Conservation (phyloP, 2,888 invertebrate genomes). For the Pheosia tremula region DNA sequence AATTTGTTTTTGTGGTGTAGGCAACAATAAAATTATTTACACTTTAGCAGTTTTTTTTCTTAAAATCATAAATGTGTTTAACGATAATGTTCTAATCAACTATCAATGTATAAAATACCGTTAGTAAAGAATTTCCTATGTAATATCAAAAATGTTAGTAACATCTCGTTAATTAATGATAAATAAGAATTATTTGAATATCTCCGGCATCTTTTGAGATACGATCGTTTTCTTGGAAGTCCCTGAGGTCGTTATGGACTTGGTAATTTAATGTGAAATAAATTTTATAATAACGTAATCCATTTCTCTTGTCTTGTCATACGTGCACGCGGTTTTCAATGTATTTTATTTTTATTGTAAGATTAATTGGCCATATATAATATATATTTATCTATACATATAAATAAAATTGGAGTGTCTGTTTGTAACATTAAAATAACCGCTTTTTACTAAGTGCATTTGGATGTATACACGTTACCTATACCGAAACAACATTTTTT, state of each 20-base stretch:
- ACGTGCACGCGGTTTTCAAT: background rate
- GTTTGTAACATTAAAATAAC: too few species aligned
- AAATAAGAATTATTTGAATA: constrained; percentile 18
- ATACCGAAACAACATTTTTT: too few species aligned
- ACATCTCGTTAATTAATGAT: constrained; percentile 9
- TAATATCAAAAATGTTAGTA: background rate
- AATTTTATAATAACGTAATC: constrained; percentile 25
- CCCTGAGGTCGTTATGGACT: constrained; percentile 26
- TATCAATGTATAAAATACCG: background rate
- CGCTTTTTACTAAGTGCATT: too few species aligned
- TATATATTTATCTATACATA: too few species aligned
- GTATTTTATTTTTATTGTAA: background rate
- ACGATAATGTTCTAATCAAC: background rate
- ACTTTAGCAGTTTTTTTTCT: background rate
- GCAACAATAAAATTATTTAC: background rate
- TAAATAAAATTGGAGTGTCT: too few species aligned
- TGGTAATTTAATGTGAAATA: constrained; percentile 25
- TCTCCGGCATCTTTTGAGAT: constrained; percentile 23
- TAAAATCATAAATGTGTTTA: too few species aligned
- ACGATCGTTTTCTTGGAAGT: constrained; percentile 33
- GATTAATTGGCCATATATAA: too few species aligned
- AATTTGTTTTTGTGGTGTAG: too few species aligned
- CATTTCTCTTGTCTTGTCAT: constrained; percentile 27
- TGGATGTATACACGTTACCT: too few species aligned
- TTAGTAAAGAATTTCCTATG: background rate